A percentile compares a stretch with the other conserved stretches of the same genome.
phyloP scores from a whole-genome alignment of 1,140 invertebrate species.

The Polyergus mexicanus region DNA sequence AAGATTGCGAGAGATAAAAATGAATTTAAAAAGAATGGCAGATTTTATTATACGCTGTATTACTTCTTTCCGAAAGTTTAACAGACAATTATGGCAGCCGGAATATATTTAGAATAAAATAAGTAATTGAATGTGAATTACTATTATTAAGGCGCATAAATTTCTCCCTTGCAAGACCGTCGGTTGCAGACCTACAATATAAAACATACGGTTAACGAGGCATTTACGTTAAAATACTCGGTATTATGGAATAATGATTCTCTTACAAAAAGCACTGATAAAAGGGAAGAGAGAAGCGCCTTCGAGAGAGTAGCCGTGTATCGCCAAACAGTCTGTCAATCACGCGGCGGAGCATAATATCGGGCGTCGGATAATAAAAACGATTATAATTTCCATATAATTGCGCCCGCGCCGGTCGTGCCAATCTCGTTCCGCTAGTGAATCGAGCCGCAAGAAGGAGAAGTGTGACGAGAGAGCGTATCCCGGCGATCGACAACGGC shows the following conservation, averaged over 20 bases:
- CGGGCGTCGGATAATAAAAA: conserved; percentile 50
- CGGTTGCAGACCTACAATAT: background rate
- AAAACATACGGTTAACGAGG: conserved; percentile 31
- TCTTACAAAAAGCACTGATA: conserved; percentile 3
- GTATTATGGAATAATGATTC: conserved; percentile 42
- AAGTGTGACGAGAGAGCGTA: conserved; percentile 69
- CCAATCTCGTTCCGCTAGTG: conserved; percentile 60
- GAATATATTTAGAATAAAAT: background rate
- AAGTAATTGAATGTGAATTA: conserved; percentile 33
- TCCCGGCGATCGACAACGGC: conserved; percentile 67
- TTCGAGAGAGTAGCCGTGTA: background rate
- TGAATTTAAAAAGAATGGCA: background rate
- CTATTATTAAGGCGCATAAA: conserved; percentile 16
- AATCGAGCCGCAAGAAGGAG: conserved; percentile 55
- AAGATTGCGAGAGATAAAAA: background rate
- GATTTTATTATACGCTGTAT: background rate
- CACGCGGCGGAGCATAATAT: conserved; percentile 45
- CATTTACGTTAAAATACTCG: conserved; percentile 1
- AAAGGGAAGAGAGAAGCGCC: conserved; percentile 18
- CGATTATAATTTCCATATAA: conserved; percentile 65
- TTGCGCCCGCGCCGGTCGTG: conserved; percentile 53
- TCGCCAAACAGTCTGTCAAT: conserved; percentile 55
- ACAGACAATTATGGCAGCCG: background rate
- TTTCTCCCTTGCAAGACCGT: background rate
- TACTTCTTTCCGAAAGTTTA: background rate